Conservation (phyloP, 2,113 vertebrate genomes). For the Colistium nudipinnis region DNA sequence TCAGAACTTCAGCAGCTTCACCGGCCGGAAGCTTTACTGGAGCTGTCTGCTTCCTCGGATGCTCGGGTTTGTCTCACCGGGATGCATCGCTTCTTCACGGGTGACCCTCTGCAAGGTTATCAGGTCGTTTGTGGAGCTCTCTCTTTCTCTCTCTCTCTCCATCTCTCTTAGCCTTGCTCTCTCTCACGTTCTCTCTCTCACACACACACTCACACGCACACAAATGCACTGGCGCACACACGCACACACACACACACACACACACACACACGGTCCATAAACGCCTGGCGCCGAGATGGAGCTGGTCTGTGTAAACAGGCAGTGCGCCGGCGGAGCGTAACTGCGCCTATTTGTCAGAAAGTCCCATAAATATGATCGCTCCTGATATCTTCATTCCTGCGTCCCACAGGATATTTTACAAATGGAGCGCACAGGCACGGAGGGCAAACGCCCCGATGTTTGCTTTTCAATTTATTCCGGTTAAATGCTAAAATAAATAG, state of each 20-base stretch:
- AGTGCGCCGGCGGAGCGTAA: conserved; percentile 90
- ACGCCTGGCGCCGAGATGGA: conserved; percentile 85
- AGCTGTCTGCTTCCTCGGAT: conserved; percentile 9
- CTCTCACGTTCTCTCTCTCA: neutral
- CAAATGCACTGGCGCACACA: too few species aligned
- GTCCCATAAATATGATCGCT: conserved; percentile 92
- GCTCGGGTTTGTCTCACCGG: conserved; percentile 6
- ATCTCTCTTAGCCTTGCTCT: conserved; percentile 40
- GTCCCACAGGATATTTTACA: conserved; percentile 37
- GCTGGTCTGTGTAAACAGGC: conserved; percentile 94
- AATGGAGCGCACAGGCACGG: conserved; percentile 19
- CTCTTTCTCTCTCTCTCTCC: conserved; percentile 47
- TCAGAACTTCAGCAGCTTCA: conserved; percentile 58
- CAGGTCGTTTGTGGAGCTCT: conserved; percentile 23
- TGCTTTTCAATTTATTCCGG: neutral
- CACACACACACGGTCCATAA: conserved; percentile 67
- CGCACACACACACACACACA: conserved; percentile 54
- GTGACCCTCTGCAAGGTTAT: conserved; percentile 82
- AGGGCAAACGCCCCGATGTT: conserved; percentile 10
- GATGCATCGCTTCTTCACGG: conserved; percentile 26
- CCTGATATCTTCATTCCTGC: conserved; percentile 95
- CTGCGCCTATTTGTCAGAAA: conserved; percentile 93
- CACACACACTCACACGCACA: conserved; percentile 47
- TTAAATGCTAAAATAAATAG: neutral
- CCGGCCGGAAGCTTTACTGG: conserved; percentile 4